A percentile compares a stretch with the other conserved stretches of the same genome.
Conservation (phyloP, 2,113 vertebrate genomes). For the Pan troglodytes region NHGRI_mPanTro3-v2.1_pri NC_072416.2:15383001-15383500, state of each 20-base stretch:
- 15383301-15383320: background rate
- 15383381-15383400: background rate
- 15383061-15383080: background rate
- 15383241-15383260: background rate
- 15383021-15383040: background rate
- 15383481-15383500: background rate
- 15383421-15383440: fast-evolving
- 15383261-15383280: background rate
- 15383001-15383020: background rate
- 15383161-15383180: background rate
- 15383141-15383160: background rate
- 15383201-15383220: background rate
- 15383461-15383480: no score
- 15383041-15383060: background rate
- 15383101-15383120: background rate
- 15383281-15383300: background rate
- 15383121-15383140: background rate
- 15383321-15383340: background rate
- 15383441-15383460: no score
- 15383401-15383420: no score
- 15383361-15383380: background rate
- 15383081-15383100: background rate
- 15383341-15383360: background rate
- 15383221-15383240: background rate
- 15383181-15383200: background rate